These are phyloP conservation scores for Zaprionus inermis DNA, from an alignment of 1,140 invertebrate species.

Conservation along the genomic window DNA sequence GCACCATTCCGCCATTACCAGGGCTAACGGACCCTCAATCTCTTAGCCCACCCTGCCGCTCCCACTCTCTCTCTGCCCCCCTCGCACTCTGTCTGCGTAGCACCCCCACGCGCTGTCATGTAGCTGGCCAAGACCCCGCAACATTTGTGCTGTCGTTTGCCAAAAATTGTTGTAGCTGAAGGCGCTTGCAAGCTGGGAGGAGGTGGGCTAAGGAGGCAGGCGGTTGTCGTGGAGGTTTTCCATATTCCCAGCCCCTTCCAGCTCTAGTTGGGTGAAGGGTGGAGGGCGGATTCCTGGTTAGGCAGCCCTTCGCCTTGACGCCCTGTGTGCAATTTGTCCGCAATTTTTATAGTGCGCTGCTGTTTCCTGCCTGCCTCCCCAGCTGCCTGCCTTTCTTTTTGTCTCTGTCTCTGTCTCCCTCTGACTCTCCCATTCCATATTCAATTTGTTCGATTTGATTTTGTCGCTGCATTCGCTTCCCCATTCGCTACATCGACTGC, in stretches of 20 bases:
- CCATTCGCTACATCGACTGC: slow-evolving; percentile 45
- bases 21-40: slow-evolving; percentile 29
- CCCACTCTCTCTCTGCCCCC: neutral
- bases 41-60: slow-evolving; percentile 12
- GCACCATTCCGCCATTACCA: slow-evolving; percentile 39
- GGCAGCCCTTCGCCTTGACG: slow-evolving; percentile 49
- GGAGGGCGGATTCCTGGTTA: slow-evolving; percentile 14
- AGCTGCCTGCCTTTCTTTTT: neutral
- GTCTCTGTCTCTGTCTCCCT: neutral
- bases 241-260: no score
- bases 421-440: slow-evolving; percentile 51
- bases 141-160: slow-evolving; percentile 78
- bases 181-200: slow-evolving; percentile 25
- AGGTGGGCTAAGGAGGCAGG: neutral
- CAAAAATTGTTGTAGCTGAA: slow-evolving; percentile 68
- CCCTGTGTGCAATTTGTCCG: slow-evolving; percentile 78
- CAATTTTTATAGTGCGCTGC: slow-evolving; percentile 67
- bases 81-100: neutral
- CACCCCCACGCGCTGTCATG: neutral
- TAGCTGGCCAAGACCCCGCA: slow-evolving; percentile 49
- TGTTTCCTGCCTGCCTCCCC: slow-evolving; percentile 1
- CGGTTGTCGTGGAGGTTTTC: no score
- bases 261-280: no score
- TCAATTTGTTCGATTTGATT: slow-evolving; percentile 81
- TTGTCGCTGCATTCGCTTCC: slow-evolving; percentile 52